Evolutionary conservation across 2,888 invertebrate species (phyloP).

Genomic region (Troglohyphantes excavatus): DNA sequence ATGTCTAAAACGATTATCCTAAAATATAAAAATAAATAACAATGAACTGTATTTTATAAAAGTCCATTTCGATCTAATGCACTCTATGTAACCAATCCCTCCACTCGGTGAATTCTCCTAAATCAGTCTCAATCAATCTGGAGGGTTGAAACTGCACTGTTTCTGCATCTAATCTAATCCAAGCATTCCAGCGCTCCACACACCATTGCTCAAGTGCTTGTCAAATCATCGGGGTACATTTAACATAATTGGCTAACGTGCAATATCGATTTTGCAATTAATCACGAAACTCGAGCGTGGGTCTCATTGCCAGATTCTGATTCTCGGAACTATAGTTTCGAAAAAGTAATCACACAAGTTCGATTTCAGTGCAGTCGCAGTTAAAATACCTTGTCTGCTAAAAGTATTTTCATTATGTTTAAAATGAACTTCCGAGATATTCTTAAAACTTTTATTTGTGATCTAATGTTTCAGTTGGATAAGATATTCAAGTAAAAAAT

Average conservation of each 20-base stretch:
- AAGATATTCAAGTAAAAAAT: too few species aligned
- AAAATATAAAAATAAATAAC: too few species aligned
- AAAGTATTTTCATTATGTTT: too few species aligned
- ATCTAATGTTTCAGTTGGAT: too few species aligned
- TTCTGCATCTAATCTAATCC: background rate
- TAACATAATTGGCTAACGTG: constrained; percentile 9
- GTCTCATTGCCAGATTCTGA: background rate
- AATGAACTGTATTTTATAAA: too few species aligned
- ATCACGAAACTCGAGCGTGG: background rate
- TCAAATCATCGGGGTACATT: constrained; percentile 6
- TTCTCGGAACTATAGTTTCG: background rate
- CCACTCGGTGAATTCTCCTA: background rate
- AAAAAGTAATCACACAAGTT: background rate
- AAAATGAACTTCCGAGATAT: too few species aligned
- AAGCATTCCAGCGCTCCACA: background rate
- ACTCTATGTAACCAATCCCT: too few species aligned
- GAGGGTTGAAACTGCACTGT: background rate
- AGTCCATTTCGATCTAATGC: too few species aligned
- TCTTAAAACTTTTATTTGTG: too few species aligned
- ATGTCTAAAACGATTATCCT: too few species aligned
- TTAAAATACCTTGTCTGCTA: too few species aligned
- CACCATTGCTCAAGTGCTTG: constrained; percentile 6
- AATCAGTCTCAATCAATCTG: background rate
- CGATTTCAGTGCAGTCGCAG: too few species aligned
- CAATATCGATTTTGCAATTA: constrained; percentile 6